Conservation (phyloP, 2,888 invertebrate species). For the Lasius platythorax region DNA sequence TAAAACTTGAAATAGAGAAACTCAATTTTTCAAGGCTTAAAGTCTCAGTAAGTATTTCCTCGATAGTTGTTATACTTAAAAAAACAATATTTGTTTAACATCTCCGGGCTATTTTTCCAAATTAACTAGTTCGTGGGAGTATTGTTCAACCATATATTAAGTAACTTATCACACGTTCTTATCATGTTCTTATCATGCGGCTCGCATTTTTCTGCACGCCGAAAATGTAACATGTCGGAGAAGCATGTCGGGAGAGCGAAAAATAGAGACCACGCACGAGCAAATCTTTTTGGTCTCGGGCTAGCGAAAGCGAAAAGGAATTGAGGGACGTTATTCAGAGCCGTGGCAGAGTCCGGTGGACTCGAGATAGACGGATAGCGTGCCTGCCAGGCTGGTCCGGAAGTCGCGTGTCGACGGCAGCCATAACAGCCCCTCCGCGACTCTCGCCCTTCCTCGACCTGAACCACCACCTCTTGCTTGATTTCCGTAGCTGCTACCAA, state of each 20-base stretch:
- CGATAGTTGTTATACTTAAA: neutral
- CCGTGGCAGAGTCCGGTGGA: constrained; percentile 51
- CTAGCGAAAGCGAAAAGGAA: constrained; percentile 16
- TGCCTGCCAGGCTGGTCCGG: constrained; percentile 81
- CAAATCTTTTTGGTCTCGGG: constrained; percentile 15
- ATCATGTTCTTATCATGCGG: constrained; percentile 7
- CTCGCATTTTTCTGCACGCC: neutral
- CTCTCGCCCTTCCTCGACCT: constrained; percentile 66
- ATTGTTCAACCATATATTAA: constrained; percentile 14
- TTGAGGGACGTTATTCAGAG: constrained; percentile 46
- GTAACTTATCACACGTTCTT: neutral
- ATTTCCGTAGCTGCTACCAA: constrained; percentile 53
- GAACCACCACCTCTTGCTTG: constrained; percentile 57
- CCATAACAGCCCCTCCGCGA: constrained; percentile 64
- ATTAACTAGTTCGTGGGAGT: neutral
- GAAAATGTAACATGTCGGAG: neutral
- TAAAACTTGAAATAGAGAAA: neutral
- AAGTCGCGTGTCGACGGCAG: constrained; percentile 85
- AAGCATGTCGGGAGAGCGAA: neutral
- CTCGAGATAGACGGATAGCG: constrained; percentile 79
- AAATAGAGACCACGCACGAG: constrained; percentile 30
- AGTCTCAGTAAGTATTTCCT: neutral
- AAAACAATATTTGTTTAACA: neutral
- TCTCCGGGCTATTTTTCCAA: neutral
- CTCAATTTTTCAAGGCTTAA: neutral